Evolutionary conservation across 37 sponge, comb jelly and placozoan genomes (phyloP).

Genomic region (Eunapius fragilis): DNA sequence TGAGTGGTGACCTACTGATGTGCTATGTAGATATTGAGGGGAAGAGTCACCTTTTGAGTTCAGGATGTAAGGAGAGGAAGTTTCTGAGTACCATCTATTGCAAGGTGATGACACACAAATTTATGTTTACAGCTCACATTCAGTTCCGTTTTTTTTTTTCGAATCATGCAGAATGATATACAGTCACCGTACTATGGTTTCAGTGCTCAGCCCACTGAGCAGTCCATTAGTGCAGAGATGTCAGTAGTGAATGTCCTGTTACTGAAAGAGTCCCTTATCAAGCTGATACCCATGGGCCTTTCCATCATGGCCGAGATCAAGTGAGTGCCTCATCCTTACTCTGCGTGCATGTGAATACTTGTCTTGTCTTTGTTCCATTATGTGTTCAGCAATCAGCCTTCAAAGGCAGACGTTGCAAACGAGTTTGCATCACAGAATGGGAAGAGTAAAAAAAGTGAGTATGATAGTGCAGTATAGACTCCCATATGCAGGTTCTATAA

Average conservation of each 20-base stretch:
- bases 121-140: too few relatives aligned
- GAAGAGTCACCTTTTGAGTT: too few relatives aligned
- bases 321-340: slow-evolving; percentile 2
- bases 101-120: neutral
- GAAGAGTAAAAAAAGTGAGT: neutral
- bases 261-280: slow-evolving; percentile 21
- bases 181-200: slow-evolving; percentile 34
- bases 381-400: neutral
- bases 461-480: too few relatives aligned
- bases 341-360: neutral
- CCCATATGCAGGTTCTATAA: too few relatives aligned
- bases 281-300: slow-evolving; percentile 26
- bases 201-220: slow-evolving; percentile 27
- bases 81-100: too few relatives aligned
- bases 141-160: too few relatives aligned
- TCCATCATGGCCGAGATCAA: slow-evolving; percentile 17
- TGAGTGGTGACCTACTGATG: neutral
- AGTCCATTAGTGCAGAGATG: slow-evolving; percentile 30
- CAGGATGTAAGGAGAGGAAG: too few relatives aligned
- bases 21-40: too few relatives aligned
- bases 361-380: neutral
- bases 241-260: slow-evolving; percentile 32
- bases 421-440: neutral
- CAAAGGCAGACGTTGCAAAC: neutral
- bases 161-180: slow-evolving; percentile 24